Conservation (phyloP, 1,140 invertebrate species). For the Bombus superbus region DNA sequence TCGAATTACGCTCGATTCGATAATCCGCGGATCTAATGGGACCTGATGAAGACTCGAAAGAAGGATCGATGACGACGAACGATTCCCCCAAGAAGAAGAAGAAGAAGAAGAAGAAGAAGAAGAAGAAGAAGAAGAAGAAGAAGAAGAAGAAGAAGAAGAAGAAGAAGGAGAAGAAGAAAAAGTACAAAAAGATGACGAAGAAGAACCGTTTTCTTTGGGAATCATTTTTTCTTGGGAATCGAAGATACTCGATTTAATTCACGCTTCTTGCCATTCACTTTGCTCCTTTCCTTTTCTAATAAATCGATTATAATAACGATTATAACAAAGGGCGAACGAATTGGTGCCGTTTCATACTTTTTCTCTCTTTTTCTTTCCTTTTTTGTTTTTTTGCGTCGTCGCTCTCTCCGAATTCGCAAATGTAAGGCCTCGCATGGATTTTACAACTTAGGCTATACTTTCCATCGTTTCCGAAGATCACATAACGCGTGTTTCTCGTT, state of each 20-base stretch:
- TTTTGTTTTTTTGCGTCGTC: not conserved
- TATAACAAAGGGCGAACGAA: not conserved
- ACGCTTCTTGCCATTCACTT: not conserved
- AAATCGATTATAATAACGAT: not conserved
- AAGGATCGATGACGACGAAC: slow-evolving; percentile 3
- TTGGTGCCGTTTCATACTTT: not conserved
- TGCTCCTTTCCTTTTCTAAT: not conserved
- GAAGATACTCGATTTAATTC: not conserved
- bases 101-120: not conserved
- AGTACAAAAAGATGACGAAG: not conserved
- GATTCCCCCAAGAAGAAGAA: slow-evolving; percentile 5
- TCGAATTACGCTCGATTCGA: not conserved
- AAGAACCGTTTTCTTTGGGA: not conserved
- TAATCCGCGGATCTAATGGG: slow-evolving; percentile 4
- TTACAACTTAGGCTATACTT: slow-evolving; percentile 66
- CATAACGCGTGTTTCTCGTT: slow-evolving; percentile 10
- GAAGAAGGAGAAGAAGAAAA: not conserved
- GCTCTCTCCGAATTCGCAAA: slow-evolving; percentile 55
- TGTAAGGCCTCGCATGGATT: slow-evolving; percentile 67
- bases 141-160: not conserved
- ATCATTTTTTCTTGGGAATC: not conserved
- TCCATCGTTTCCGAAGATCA: slow-evolving; percentile 61
- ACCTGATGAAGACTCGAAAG: not conserved
- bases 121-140: not conserved
- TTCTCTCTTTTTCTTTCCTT: not conserved